A percentile compares a stretch with the other conserved stretches of the same genome.
These are phyloP conservation scores for Cistogaster globosa DNA, from an alignment of 2,888 invertebrate species.

Conservation along the genomic window DNA sequence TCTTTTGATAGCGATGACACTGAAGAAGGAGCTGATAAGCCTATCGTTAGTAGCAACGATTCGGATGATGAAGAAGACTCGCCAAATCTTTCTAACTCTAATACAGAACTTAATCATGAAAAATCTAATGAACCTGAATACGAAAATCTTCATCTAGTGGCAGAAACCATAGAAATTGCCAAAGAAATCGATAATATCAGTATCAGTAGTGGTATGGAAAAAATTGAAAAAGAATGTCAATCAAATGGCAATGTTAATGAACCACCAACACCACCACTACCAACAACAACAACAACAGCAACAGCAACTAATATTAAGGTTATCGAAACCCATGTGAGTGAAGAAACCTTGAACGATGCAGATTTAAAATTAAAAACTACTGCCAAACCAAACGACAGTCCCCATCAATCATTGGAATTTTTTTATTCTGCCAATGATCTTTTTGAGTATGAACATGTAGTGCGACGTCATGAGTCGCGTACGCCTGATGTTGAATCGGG, in stretches of 20 bases:
- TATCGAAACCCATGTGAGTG: slow-evolving; percentile 49
- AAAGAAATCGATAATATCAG: slow-evolving; percentile 67
- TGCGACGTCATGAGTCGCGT: slow-evolving; percentile 75
- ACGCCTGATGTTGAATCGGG: slow-evolving; percentile 79
- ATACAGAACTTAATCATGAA: slow-evolving; percentile 23
- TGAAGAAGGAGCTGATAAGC: slow-evolving; percentile 55
- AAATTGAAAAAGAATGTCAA: slow-evolving; percentile 36
- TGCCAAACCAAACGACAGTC: slow-evolving; percentile 61
- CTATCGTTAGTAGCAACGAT: slow-evolving; percentile 37
- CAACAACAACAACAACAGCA: too few relatives aligned
- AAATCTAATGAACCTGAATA: slow-evolving; percentile 27
- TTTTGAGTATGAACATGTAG: slow-evolving; percentile 76
- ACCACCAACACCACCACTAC: slow-evolving; percentile 4
- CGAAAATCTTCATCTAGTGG: slow-evolving; percentile 24
- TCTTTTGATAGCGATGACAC: slow-evolving; percentile 54
- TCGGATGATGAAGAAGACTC: slow-evolving; percentile 56
- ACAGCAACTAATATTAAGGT: slow-evolving; percentile 47
- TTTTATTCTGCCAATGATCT: slow-evolving; percentile 79
- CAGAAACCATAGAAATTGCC: slow-evolving; percentile 66
- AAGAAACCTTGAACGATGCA: slow-evolving; percentile 37
- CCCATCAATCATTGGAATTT: slow-evolving; percentile 77
- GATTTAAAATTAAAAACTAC: slow-evolving; percentile 38
- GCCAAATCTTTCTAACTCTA: slow-evolving; percentile 45
- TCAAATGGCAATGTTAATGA: slow-evolving; percentile 59
- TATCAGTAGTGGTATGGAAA: slow-evolving; percentile 11